Percentiles rank a stretch among this genome's conserved stretches.
Conservation (phyloP, 2,888 invertebrate genomes). For the Apodemia duryi region DNA sequence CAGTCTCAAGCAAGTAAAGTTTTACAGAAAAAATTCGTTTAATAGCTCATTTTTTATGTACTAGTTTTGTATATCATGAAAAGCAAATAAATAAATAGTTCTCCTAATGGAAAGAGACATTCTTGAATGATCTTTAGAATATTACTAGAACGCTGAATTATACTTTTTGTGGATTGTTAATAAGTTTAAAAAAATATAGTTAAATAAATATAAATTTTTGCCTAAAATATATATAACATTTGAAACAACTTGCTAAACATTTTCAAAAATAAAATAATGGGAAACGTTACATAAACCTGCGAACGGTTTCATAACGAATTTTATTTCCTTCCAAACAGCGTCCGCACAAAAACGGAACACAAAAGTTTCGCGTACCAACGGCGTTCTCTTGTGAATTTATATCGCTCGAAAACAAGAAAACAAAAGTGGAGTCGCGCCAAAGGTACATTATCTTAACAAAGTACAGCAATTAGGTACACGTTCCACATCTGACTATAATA, state of each 20-base stretch:
- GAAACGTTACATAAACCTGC: slow-evolving; percentile 26
- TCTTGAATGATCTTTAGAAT: too few relatives aligned
- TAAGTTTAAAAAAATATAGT: too few relatives aligned
- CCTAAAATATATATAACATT: too few relatives aligned
- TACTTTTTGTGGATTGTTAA: too few relatives aligned
- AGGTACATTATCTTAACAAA: slow-evolving; percentile 80
- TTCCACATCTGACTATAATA: slow-evolving; percentile 79
- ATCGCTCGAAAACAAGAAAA: slow-evolving; percentile 73
- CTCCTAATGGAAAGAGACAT: too few relatives aligned
- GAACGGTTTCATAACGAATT: slow-evolving; percentile 64
- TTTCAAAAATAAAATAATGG: slow-evolving; percentile 7
- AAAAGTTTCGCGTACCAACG: slow-evolving; percentile 62
- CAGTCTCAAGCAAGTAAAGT: too few relatives aligned
- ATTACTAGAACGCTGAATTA: too few relatives aligned
- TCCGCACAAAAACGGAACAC: slow-evolving; percentile 72
- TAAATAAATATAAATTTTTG: too few relatives aligned
- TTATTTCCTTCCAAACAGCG: slow-evolving; percentile 56
- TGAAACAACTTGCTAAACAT: not conserved
- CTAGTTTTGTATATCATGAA: too few relatives aligned
- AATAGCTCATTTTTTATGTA: too few relatives aligned
- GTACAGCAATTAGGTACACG: slow-evolving; percentile 80
- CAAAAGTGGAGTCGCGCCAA: slow-evolving; percentile 77
- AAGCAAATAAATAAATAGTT: too few relatives aligned
- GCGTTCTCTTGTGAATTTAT: slow-evolving; percentile 71
- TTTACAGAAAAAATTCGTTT: too few relatives aligned